These are phyloP conservation scores for Antedon mediterranea DNA, from an alignment of 53 echinoderm and acorn worm genomes.

Conservation along the genomic window DNA sequence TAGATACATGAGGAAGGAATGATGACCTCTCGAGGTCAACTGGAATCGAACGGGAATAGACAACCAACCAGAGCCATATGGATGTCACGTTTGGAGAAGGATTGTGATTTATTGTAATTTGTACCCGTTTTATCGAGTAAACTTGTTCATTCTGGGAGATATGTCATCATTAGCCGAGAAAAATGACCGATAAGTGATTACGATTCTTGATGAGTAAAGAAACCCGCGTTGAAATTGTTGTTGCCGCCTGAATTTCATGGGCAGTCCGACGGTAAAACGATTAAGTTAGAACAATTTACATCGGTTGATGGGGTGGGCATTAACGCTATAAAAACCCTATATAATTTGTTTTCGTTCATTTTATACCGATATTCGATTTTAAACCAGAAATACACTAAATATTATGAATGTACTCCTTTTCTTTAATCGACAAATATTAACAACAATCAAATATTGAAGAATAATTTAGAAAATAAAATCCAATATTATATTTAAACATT, in stretches of 20 bases:
- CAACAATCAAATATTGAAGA: too few relatives aligned
- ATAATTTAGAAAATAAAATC: too few relatives aligned
- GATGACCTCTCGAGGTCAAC: not conserved
- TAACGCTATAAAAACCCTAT: too few relatives aligned
- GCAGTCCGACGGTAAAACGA: not conserved
- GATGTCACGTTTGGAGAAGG: not conserved
- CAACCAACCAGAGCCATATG: not conserved
- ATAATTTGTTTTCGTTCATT: too few relatives aligned
- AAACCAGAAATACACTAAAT: too few relatives aligned
- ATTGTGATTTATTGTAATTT: not conserved
- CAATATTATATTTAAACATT: too few relatives aligned
- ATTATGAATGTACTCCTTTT: too few relatives aligned
- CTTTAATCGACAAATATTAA: too few relatives aligned
- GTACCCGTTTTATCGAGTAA: not conserved
- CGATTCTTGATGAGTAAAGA: not conserved
- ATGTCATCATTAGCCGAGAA: not conserved
- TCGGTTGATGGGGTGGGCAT: too few relatives aligned
- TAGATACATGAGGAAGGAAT: not conserved
- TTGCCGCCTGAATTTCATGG: not conserved
- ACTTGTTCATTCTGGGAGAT: not conserved
- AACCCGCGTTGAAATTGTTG: not conserved
- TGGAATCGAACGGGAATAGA: not conserved
- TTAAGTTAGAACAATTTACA: too few relatives aligned
- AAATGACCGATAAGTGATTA: not conserved
- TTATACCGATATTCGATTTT: too few relatives aligned